Evolutionary conservation across 2,113 vertebrate genomes (phyloP).

Genomic region (Diadophis punctatus): DNA sequence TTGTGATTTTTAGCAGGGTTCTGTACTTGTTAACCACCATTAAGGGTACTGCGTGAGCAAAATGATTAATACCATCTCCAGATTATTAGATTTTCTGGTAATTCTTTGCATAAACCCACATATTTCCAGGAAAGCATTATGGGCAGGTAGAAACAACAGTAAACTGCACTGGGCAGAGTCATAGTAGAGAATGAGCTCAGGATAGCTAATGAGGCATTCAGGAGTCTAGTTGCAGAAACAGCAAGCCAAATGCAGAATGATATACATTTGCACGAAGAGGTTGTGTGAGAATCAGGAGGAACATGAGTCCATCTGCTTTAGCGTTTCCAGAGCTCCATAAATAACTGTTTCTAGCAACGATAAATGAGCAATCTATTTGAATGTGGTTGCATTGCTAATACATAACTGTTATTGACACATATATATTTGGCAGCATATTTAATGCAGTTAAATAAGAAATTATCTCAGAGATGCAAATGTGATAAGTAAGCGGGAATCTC

Average conservation of each 20-base stretch:
- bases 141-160: not conserved
- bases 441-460: not conserved
- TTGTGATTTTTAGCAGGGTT: not conserved
- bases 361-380: not conserved
- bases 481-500: not conserved
- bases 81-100: constrained; percentile 18
- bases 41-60: not conserved
- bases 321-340: not conserved
- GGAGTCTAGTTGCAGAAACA: constrained; percentile 28
- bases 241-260: not conserved
- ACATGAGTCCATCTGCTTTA: not conserved
- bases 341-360: not conserved
- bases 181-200: constrained; percentile 25
- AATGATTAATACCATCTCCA: not conserved
- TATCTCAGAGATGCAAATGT: not conserved
- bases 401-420: not conserved
- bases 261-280: not conserved
- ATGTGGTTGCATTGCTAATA: not conserved
- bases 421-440: not conserved
- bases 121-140: not conserved
- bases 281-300: not conserved
- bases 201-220: constrained; percentile 46
- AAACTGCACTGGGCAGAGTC: constrained; percentile 29
- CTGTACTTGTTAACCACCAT: not conserved
- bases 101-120: not conserved